A percentile compares a stretch with the other conserved stretches of the same genome.
These are phyloP conservation scores for Anticlea derivata DNA, from an alignment of 2,888 invertebrate genomes.

Conservation along the genomic window DNA sequence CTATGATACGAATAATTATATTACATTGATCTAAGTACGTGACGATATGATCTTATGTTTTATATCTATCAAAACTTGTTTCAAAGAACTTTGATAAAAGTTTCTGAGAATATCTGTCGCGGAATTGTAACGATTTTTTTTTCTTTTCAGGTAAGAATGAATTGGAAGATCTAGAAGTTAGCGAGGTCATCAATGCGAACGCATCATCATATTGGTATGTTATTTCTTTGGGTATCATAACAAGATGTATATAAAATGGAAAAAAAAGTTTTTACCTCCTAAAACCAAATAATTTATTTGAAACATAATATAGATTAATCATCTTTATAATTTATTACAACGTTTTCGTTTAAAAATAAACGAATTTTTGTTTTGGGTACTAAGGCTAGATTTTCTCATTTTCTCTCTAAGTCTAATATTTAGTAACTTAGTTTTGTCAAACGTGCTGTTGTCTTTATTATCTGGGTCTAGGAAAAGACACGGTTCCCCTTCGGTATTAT, in stretches of 20 bases:
- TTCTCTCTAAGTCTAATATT: conserved; percentile 2
- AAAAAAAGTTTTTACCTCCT: too few species aligned
- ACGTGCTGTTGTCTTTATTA: not conserved
- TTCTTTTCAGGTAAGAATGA: conserved; percentile 19
- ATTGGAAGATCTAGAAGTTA: too few species aligned
- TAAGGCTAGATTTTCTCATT: conserved; percentile 9
- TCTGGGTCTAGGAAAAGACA: not conserved
- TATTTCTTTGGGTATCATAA: not conserved
- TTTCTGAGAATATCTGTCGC: not conserved
- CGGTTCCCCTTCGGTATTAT: not conserved
- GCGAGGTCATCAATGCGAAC: too few species aligned
- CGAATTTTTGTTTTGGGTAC: conserved; percentile 2
- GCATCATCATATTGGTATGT: too few species aligned
- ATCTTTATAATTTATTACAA: not conserved
- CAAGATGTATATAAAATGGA: too few species aligned
- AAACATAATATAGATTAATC: not conserved
- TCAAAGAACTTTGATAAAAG: not conserved
- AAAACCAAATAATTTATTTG: conserved; percentile 6
- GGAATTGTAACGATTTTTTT: not conserved
- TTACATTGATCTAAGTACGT: conserved; percentile 34
- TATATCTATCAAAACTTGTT: conserved; percentile 12
- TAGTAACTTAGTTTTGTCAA: not conserved
- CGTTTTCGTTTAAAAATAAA: not conserved
- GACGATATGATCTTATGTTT: conserved; percentile 20
- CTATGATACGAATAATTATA: conserved; percentile 25